Conservation (phyloP, 2,797 vertebrate genomes). For the Jordanella pulchra region DNA sequence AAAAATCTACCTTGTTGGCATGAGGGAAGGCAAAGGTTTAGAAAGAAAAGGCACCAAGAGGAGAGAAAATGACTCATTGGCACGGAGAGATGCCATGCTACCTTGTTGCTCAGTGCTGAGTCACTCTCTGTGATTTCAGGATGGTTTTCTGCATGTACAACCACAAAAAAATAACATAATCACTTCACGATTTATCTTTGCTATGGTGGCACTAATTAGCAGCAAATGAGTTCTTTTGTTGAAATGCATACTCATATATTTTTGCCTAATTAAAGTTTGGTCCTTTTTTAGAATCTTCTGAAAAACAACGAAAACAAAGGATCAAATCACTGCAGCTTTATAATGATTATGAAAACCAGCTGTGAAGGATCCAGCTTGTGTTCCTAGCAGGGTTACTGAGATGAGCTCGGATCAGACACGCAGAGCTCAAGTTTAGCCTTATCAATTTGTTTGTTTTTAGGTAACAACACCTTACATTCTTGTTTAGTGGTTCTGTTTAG, state of each 20-base stretch:
- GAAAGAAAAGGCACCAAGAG: slow-evolving; percentile 5
- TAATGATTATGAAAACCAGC: slow-evolving; percentile 13
- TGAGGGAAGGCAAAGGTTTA: slow-evolving; percentile 15
- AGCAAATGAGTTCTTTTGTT: slow-evolving; percentile 17
- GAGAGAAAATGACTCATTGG: slow-evolving; percentile 45
- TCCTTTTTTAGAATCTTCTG: slow-evolving; percentile 6
- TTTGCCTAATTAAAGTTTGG: not conserved
- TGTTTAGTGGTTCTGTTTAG: not conserved
- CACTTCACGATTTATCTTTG: slow-evolving; percentile 20
- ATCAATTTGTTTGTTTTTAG: not conserved
- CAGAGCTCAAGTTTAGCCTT: not conserved
- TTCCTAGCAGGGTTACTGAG: not conserved
- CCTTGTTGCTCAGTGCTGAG: slow-evolving; percentile 39
- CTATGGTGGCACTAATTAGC: slow-evolving; percentile 12
- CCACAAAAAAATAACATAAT: slow-evolving; percentile 18
- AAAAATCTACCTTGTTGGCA: slow-evolving; percentile 24
- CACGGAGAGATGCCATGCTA: slow-evolving; percentile 43
- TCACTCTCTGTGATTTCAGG: slow-evolving; percentile 33
- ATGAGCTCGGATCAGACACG: not conserved
- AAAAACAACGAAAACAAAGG: slow-evolving; percentile 1
- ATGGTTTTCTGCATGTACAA: slow-evolving; percentile 24
- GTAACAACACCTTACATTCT: not conserved
- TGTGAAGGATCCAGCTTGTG: not conserved
- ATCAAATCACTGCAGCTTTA: not conserved
- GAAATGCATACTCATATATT: not conserved